Base-by-base conservation (phyloP, 37 sponge, comb jelly and placozoan species). In the Tethya wilhelma region DNA sequence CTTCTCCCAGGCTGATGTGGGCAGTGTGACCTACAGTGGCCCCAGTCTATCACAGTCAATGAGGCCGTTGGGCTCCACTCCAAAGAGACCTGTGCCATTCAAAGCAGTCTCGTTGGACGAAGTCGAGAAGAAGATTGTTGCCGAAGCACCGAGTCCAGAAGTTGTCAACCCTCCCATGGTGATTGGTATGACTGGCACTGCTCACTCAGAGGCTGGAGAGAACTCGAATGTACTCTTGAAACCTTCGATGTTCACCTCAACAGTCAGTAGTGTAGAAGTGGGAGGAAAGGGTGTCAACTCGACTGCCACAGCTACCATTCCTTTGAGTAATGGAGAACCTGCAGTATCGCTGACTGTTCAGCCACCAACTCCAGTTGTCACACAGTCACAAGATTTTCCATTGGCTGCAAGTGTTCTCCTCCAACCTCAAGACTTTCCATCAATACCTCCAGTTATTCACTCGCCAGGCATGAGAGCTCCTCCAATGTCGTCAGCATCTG, bases 391-490 rank as follows among this genome's bases (percentile, higher is more conserved):
- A 19, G 62, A 29, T 59, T 19, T n/a, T 30, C 26, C 53, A 1
- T 20, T n/a, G 37, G 28, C 4, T 34, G 32, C 2, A 19, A 11
- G 22, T 20, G 6, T 76, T 62, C 63, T 76, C 8, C 66, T 67
- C 30, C 79, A 65, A n/a, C 79, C 67, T 11, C 58, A n/a, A 11
- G 17, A 34, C 20, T 88, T 88, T 40, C 88, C 88, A 2, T 22
- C 71, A 56, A 69, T 88, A n/a, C 88, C 88, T 34, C 88, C 88
- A 19, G 41, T 81, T 14, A 80, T 88, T 69, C 76, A 68, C 59
- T 81, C 88, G 2, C 70, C 88, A 20, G 88, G 88, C 2, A 88
- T 88, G 88, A 74, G 64, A 20, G 82, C 88, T 36, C 40, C 82
- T 58, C 88, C 88, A 5, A 17, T 87, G 34, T 20, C 55, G n/a